A percentile compares a stretch with the other conserved stretches of the same genome.
phyloP scores from a whole-genome alignment of 2,113 vertebrate genomes.

The Zosterops hypoxanthus region DNA sequence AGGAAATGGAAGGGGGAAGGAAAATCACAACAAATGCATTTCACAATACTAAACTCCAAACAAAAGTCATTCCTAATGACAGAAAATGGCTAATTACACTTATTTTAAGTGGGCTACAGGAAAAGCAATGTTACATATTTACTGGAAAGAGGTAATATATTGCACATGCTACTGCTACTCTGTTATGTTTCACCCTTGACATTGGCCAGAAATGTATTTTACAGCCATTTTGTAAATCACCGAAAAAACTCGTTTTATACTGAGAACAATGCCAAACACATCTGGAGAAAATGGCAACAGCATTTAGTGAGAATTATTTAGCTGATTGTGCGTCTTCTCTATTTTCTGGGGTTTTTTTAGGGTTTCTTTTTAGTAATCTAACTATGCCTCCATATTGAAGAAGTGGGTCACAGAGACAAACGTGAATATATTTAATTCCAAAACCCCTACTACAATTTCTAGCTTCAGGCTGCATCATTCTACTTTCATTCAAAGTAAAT shows the following conservation, averaged over 20 bases:
- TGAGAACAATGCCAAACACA: neutral
- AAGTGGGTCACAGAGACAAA: neutral
- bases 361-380: neutral
- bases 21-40: neutral
- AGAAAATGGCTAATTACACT: neutral
- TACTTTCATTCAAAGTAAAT: constrained; percentile 7
- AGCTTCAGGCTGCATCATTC: neutral
- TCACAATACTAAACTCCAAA: neutral
- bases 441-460: neutral
- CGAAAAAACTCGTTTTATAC: neutral
- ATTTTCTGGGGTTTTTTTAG: fast-evolving
- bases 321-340: neutral
- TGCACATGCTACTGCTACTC: neutral
- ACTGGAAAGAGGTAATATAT: neutral
- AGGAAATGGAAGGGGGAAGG: neutral
- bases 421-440: neutral
- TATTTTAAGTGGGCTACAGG: neutral
- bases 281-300: neutral
- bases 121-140: neutral
- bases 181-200: neutral
- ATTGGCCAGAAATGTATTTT: neutral
- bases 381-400: neutral
- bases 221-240: neutral
- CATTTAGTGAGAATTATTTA: neutral
- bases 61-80: neutral